Conservation (phyloP, 2,888 invertebrate genomes). For the Pristionchus entomophagus region DNA sequence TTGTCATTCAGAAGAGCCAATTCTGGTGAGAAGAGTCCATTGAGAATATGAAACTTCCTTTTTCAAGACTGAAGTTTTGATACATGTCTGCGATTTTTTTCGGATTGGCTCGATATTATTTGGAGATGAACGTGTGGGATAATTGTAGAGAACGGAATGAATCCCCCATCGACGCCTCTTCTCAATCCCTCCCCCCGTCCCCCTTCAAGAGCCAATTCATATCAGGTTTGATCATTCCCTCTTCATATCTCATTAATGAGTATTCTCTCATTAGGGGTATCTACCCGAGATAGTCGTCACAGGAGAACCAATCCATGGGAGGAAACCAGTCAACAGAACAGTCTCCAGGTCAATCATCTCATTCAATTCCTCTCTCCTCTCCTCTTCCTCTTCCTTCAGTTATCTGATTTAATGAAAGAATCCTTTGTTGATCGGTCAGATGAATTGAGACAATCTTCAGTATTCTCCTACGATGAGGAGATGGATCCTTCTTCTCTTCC, state of each 20-base stretch:
- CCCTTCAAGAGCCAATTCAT: conserved; percentile 2
- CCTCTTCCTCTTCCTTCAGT: neutral
- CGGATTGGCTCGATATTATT: too few relatives aligned
- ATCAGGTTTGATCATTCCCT: neutral
- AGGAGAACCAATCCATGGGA: conserved; percentile 42
- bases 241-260: too few relatives aligned
- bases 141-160: conserved; percentile 15
- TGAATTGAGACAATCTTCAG: conserved; percentile 39
- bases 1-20: conserved; percentile 42
- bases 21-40: conserved; percentile 10
- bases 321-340: conserved; percentile 12
- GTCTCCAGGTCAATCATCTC: conserved; percentile 24
- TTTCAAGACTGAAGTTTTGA: too few relatives aligned
- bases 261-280: conserved; percentile 24
- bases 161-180: neutral
- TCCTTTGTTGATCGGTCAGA: neutral
- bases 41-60: too few relatives aligned
- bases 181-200: neutral
- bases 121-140: too few relatives aligned
- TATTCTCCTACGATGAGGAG: conserved; percentile 44
- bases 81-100: too few relatives aligned
- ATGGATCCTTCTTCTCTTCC: neutral
- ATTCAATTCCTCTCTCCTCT: neutral
- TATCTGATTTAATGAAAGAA: neutral
- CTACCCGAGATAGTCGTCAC: conserved; percentile 48